Evolutionary conservation across 2,113 vertebrate species (phyloP), one percentile per base, ranked within the genome.

Genomic region (Odontesthes bonariensis): DNA sequence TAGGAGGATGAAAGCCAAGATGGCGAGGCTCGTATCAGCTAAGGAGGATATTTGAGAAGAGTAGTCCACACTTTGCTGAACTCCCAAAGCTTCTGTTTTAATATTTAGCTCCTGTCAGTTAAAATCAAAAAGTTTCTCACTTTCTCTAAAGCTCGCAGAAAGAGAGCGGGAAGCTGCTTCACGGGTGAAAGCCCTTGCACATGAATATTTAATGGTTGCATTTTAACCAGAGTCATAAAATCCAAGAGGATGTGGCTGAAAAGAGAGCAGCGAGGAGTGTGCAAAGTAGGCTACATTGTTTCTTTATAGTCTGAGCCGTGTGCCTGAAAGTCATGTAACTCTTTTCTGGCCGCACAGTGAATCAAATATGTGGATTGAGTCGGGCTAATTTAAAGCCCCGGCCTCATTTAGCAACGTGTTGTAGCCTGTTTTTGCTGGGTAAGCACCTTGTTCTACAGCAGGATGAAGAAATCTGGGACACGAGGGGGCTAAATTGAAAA

Each of bases 131-230:
- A 91, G 83, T 90, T 93, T 88, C 83, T 84, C 85, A 87, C 85
- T 89, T 87, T 88, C 81, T 89, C 69, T 63, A 75, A 85, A 88
- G 82, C 86, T 87, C 5, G 0, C 56, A 69, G 71, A 79, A 69
- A 83, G 44, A 77, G 74, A 69, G 53, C 72, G 71, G 79, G 76
- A 40, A 47, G 70, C 82, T 75, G 88, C 87, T 92, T 91, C 86
- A 87, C 73, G 89, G 89, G 91, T 91, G 89, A 89, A 91, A 91
- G 91, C 83, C 87, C 88, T 89, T 67, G 77, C 79, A 79, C 90
- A 90, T 94, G 88, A 93, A 93, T 93, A 90, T 91, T 92, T 92
- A 91, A 91, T 88, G 88, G 84, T 86, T 89, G 89, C 86, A 88
- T 92, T 93, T 93, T 91, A 92, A 92, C 88, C 89, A 90, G 78